Conservation (phyloP, 1,140 invertebrate genomes). For the Atopsyche davidsoni region DNA sequence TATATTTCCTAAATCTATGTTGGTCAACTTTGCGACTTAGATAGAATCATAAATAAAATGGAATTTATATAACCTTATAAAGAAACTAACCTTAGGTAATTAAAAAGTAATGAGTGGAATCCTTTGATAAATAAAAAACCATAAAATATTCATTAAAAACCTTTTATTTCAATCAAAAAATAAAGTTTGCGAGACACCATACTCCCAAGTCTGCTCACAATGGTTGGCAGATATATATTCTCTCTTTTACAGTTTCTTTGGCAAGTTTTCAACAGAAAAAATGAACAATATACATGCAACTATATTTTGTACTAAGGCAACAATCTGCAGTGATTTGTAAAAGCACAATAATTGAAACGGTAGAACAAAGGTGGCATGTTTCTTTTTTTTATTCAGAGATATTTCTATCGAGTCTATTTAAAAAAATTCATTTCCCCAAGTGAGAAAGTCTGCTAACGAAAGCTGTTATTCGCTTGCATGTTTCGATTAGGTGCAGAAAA, state of each 20-base stretch:
- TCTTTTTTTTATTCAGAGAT: too few relatives aligned
- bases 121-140: slow-evolving; percentile 13
- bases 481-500: too few relatives aligned
- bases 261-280: slow-evolving; percentile 4
- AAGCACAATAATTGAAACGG: neutral
- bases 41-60: too few relatives aligned
- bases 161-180: slow-evolving; percentile 32
- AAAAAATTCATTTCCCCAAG: too few relatives aligned
- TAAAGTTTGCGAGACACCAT: slow-evolving; percentile 25
- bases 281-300: neutral
- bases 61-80: too few relatives aligned
- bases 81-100: too few relatives aligned
- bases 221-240: neutral
- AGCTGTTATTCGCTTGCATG: too few relatives aligned
- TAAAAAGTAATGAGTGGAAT: too few relatives aligned
- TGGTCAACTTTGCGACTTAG: too few relatives aligned
- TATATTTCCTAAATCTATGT: too few relatives aligned
- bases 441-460: too few relatives aligned
- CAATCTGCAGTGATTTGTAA: neutral
- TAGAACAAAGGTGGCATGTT: neutral
- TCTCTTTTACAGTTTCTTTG: slow-evolving; percentile 6
- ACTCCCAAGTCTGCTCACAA: neutral
- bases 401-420: too few relatives aligned
- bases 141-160: slow-evolving; percentile 24
- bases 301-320: slow-evolving; percentile 1